phyloP scores from a whole-genome alignment of 2,797 vertebrate species.

The Lagodon rhomboides region DNA sequence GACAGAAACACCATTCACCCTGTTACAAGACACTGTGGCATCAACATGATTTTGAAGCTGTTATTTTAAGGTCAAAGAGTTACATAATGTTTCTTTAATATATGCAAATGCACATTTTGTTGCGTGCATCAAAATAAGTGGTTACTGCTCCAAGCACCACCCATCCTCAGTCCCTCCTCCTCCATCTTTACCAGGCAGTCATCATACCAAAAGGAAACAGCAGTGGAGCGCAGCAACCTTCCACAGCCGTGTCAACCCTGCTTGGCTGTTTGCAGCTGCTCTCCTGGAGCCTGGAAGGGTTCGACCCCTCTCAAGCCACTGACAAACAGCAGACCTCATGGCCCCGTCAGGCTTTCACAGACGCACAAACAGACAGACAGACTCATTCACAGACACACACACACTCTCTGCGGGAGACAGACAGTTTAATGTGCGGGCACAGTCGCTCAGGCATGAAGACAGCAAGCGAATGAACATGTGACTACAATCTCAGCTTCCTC shows the following conservation, averaged over 20 bases:
- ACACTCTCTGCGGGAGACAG: conserved; percentile 16
- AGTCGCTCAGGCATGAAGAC: conserved; percentile 19
- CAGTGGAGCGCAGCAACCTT: conserved; percentile 35
- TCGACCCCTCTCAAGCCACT: conserved; percentile 33
- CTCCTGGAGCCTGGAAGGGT: conserved; percentile 72
- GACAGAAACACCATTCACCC: too few relatives aligned
- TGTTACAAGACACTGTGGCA: too few relatives aligned
- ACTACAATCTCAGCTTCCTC: conserved; percentile 39
- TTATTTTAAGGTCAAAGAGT: too few relatives aligned
- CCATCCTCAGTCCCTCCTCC: conserved; percentile 9
- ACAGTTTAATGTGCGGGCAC: conserved; percentile 15
- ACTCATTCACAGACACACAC: conserved; percentile 13
- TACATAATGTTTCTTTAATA: conserved; percentile 2
- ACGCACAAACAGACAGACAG: conserved; percentile 27
- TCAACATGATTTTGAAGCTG: too few relatives aligned
- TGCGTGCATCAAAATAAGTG: neutral
- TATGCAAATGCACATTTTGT: conserved; percentile 10
- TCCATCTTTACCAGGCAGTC: conserved; percentile 1
- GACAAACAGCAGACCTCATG: conserved; percentile 41
- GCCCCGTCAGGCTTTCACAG: conserved; percentile 37
- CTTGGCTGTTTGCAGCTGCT: conserved; percentile 30
- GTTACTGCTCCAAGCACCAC: conserved; percentile 5
- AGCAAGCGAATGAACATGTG: conserved; percentile 12
- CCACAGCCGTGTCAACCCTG: conserved; percentile 42
- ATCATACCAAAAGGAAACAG: conserved; percentile 36